Conservation (phyloP, 2,888 invertebrate genomes). For the Drosophila eohydei region DNA sequence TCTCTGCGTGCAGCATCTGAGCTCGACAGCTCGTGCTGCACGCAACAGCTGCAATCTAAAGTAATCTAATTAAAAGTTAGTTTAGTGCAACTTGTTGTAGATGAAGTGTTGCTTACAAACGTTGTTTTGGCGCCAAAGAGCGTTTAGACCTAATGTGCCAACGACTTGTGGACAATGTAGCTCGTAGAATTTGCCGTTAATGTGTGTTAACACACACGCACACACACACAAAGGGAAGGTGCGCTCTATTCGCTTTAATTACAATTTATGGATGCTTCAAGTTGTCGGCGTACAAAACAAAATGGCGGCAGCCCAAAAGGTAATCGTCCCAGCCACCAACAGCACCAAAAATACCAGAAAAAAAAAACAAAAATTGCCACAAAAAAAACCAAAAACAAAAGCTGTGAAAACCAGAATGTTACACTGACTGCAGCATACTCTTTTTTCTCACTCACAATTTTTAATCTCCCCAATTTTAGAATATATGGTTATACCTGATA, state of each 20-base stretch:
- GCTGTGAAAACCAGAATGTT: constrained; percentile 11
- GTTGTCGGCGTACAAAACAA: constrained; percentile 54
- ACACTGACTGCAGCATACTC: not conserved
- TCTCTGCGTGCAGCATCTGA: not conserved
- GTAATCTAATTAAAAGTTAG: constrained; percentile 75
- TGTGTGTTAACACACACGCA: constrained; percentile 9
- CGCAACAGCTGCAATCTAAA: constrained; percentile 68
- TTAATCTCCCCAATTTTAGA: too few species aligned
- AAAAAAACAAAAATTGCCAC: constrained; percentile 1
- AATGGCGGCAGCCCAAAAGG: constrained; percentile 59
- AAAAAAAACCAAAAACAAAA: constrained; percentile 11
- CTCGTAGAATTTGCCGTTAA: constrained; percentile 2
- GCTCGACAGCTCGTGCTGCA: not conserved
- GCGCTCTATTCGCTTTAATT: constrained; percentile 62
- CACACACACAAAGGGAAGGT: constrained; percentile 4
- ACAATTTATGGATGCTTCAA: constrained; percentile 73
- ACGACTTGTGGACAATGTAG: constrained; percentile 7
- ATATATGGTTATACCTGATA: too few species aligned
- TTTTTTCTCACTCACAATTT: too few species aligned
- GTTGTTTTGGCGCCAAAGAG: constrained; percentile 55
- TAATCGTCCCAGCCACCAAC: constrained; percentile 34
- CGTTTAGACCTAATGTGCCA: constrained; percentile 1
- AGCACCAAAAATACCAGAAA: constrained; percentile 4
- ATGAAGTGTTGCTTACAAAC: constrained; percentile 50
- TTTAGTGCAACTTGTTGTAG: constrained; percentile 61